Evolutionary conservation across 2,797 vertebrate genomes (phyloP), one percentile per base, ranked within the genome.

Genomic region (Danio choprae): DNA sequence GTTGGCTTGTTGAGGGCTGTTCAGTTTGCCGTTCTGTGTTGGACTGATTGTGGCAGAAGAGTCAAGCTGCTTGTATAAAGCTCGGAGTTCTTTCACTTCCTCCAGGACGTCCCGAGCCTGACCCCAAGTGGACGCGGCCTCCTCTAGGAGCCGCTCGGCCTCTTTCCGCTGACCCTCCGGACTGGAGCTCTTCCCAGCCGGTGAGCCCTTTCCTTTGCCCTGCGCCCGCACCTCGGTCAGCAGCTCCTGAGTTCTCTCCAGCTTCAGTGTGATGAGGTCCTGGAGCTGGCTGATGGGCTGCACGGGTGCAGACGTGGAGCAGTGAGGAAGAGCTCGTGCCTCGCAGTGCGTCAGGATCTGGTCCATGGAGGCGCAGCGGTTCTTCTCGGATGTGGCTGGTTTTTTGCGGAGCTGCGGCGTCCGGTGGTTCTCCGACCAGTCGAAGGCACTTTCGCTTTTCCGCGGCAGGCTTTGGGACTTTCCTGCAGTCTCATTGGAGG

Each of bases 341-440:
- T 95, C 94, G 5, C 94, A 90, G 5, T 92, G 93, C 0, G 94
- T 92, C 79, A 96, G 91, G 77, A 97, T 97, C 83, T 97, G 94
- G 50, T 98, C 97, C 93, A 96, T 92, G 84, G 97, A 98, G 91
- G 94, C 93, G n/a, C 96, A 97, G 84, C 95, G 95, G 85, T 89
- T 95, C 83, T 96, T 96, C 84, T 96, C 95, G 0, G 90, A 83
- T 0, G 87, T 36, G 11, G 58, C 0, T 0, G 18, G 0, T 80
- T 80, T 80, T 88, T 94, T 94, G 12, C 91, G 85, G 53, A 92
- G 86, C 89, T 93, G 93, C 0, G 95, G 94, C 0, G 93, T 95
- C 41, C 91, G 94, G 73, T 91, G 91, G 10, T 18, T 72, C 12
- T 83, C 83, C 0, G 70, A 73, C 82, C 86, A 48, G 77, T 94